phyloP scores from a whole-genome alignment of 1,140 invertebrate genomes.

The Plutomurus gul region DNA sequence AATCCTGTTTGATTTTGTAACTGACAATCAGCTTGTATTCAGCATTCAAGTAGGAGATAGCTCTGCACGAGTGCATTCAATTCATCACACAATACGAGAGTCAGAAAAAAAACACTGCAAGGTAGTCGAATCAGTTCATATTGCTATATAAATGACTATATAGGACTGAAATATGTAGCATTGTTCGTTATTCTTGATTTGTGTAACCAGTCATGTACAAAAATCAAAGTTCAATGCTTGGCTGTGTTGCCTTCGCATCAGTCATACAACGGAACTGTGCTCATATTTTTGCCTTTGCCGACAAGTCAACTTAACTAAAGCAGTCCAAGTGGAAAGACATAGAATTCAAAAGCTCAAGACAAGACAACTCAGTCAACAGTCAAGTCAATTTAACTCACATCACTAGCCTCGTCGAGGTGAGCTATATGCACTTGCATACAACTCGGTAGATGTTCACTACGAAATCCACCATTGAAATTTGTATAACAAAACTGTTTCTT shows the following conservation, averaged over 20 bases:
- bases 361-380: no score
- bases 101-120: neutral
- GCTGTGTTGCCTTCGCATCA: neutral
- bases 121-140: neutral
- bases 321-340: slow-evolving; percentile 14
- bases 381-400: neutral
- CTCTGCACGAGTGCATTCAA: slow-evolving; percentile 19
- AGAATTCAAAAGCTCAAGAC: neutral
- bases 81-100: neutral
- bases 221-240: slow-evolving; percentile 11
- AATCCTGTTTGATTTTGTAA: slow-evolving; percentile 14
- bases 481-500: no score
- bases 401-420: no score
- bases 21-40: neutral
- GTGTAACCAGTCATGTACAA: neutral
- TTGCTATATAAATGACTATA: neutral
- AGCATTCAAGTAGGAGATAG: slow-evolving; percentile 4
- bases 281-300: no score
- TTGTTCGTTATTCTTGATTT: neutral
- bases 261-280: neutral
- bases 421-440: no score
- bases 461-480: no score
- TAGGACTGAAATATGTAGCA: neutral
- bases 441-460: no score
- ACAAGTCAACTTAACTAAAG: neutral